phyloP scores from a whole-genome alignment of 2,888 invertebrate genomes.

The Amphimallon solstitiale region DNA sequence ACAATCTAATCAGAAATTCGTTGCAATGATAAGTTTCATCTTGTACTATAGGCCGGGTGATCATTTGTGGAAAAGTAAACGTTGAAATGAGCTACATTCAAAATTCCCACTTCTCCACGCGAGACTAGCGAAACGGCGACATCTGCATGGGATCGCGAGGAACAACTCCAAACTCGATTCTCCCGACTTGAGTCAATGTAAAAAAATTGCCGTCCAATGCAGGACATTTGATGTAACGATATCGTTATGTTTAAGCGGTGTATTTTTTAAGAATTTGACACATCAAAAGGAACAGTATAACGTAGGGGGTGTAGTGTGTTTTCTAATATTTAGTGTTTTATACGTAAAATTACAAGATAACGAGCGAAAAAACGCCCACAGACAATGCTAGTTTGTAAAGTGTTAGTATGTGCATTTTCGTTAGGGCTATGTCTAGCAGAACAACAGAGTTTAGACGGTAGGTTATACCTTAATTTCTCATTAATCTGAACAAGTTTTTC shows the following conservation, averaged over 20 bases:
- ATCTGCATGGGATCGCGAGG: background rate
- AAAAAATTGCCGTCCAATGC: slow-evolving; percentile 49
- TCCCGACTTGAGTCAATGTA: slow-evolving; percentile 39
- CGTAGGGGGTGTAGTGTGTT: slow-evolving; percentile 37
- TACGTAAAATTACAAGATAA: no score
- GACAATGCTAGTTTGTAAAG: slow-evolving; percentile 49
- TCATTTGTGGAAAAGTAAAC: no score
- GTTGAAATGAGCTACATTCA: background rate
- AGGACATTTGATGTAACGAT: slow-evolving; percentile 45
- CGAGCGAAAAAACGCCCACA: slow-evolving; percentile 33
- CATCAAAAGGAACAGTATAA: background rate
- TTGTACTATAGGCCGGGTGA: no score
- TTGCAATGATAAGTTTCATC: no score
- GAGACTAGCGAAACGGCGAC: slow-evolving; percentile 11
- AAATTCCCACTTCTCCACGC: slow-evolving; percentile 24
- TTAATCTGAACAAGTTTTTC: slow-evolving; percentile 34
- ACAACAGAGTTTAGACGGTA: slow-evolving; percentile 44
- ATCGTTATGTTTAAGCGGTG: slow-evolving; percentile 47
- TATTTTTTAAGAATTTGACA: slow-evolving; percentile 38
- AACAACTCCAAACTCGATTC: slow-evolving; percentile 17
- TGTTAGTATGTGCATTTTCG: slow-evolving; percentile 46
- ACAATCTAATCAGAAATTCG: no score
- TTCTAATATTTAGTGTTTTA: slow-evolving; percentile 23
- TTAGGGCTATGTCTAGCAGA: slow-evolving; percentile 43
- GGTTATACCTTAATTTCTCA: slow-evolving; percentile 27